Percentiles rank a stretch among this genome's conserved stretches.
Evolutionary conservation across 2,113 vertebrate genomes (phyloP).

Genomic region (Hippocampus barbouri): DNA sequence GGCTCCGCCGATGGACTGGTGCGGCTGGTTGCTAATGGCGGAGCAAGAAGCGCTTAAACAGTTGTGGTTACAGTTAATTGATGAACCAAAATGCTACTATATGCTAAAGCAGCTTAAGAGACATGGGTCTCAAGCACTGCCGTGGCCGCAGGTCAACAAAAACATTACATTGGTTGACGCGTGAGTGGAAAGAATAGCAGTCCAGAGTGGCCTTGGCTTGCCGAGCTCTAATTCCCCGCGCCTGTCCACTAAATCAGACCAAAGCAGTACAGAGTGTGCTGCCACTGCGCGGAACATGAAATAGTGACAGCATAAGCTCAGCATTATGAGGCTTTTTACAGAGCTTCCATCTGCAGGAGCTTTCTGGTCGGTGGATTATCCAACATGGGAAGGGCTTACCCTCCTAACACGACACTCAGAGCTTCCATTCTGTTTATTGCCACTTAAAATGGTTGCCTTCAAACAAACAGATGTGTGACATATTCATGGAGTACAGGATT

Average conservation of each 20-base stretch:
- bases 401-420: slow-evolving; percentile 61
- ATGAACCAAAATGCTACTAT: background rate
- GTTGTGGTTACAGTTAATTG: background rate
- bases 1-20: slow-evolving; percentile 42
- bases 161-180: slow-evolving; percentile 1
- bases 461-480: slow-evolving; percentile 23
- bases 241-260: slow-evolving; percentile 47
- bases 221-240: slow-evolving; percentile 33
- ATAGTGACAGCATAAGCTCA: slow-evolving; percentile 75
- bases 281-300: slow-evolving; percentile 58
- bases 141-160: slow-evolving; percentile 18
- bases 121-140: slow-evolving; percentile 24
- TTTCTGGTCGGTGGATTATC: slow-evolving; percentile 73
- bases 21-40: too few species aligned
- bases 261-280: slow-evolving; percentile 43
- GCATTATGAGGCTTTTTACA: slow-evolving; percentile 72
- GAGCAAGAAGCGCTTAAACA: background rate
- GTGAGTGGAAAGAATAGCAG: slow-evolving; percentile 30
- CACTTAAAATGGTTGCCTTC: slow-evolving; percentile 53
- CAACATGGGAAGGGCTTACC: slow-evolving; percentile 71
- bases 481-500: slow-evolving; percentile 19
- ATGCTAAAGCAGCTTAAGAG: background rate
- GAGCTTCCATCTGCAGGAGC: slow-evolving; percentile 73
- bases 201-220: slow-evolving; percentile 29
- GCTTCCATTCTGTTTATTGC: slow-evolving; percentile 51